phyloP scores from a whole-genome alignment of 2,888 invertebrate genomes.

The Choristoneura rosaceana region DNA sequence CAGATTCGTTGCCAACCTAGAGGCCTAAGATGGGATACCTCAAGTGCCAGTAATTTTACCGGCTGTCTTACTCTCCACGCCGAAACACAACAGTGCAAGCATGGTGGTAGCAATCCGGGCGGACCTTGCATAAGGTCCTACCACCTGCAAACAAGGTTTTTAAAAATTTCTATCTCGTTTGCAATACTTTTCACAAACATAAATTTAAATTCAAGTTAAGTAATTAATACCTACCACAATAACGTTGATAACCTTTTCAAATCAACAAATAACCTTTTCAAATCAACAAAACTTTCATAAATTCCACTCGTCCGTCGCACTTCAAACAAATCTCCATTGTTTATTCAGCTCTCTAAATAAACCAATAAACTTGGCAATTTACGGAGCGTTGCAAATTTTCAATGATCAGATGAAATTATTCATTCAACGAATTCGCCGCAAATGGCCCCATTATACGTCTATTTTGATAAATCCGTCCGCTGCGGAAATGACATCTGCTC shows the following conservation, averaged over 20 bases:
- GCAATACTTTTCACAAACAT: no score
- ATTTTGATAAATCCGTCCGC: conserved; percentile 35
- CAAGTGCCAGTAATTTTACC: no score
- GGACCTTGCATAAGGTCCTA: no score
- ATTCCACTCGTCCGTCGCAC: background rate
- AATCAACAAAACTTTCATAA: conserved; percentile 6
- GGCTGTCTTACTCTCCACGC: no score
- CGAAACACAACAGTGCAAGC: no score
- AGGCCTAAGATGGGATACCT: no score
- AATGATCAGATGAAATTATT: conserved; percentile 41
- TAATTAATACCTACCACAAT: background rate
- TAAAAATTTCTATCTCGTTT: no score
- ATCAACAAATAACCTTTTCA: no score
- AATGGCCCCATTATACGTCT: conserved; percentile 32
- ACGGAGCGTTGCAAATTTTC: conserved; percentile 38
- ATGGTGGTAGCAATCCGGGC: no score
- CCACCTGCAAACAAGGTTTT: no score
- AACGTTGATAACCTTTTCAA: background rate
- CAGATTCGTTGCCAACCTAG: no score
- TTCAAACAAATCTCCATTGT: conserved; percentile 26
- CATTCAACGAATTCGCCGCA: conserved; percentile 36
- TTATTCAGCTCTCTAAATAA: conserved; percentile 34
- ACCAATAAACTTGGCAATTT: conserved; percentile 28
- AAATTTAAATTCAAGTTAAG: no score
- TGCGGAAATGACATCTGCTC: conserved; percentile 40